Base-by-base conservation (phyloP, 2,113 vertebrate genomes). In the Orthonyx spaldingii region DNA sequence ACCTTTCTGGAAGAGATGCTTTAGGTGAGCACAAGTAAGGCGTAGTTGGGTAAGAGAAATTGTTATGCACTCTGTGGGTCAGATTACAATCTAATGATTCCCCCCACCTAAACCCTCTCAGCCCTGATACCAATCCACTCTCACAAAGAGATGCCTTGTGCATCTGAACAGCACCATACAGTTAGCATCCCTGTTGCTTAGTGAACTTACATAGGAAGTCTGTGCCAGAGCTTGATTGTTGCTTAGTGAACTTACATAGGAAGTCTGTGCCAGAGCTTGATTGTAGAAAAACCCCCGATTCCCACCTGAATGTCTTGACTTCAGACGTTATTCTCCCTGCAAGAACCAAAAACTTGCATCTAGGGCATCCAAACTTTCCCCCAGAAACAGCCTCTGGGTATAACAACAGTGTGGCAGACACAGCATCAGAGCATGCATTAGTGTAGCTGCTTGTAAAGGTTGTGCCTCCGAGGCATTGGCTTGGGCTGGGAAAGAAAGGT, bases 331-430 rank as follows among this genome's bases (percentile, higher is more conserved):
- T 83, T 75, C 88, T 91, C 57, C 53, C 39, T 78, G 39, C 27
- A 85, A 88, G 66, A 89, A 85, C 66, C 65, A 85, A 86, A 72
- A 89, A 69, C 76, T 42, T 76, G 28, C 88, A 93, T 94, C 70
- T 89, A 72, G 84, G 70, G 87, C 59, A 72, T 68, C 39, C 77
- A 93, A 76, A 91, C 70, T 61, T 91, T 80, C 59, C 78, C 84
- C 63, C 49, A 91, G 84, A 87, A 94, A 61, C 74, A 91, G 78
- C 89, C 94, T 91, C 61, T 96, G 84, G 91, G 74, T 87, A 69
- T 90, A 89, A 94, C 57, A 96, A 32, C 28, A 30, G 44, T 35
- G 84, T 93, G 87, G 89, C 89, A 93, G 84, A 61, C 30, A 76
- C 11, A 85, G 70, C 89, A 87, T 84, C 89, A 92, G 80, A 81